These are phyloP conservation scores for Porites australiensis DNA, from an alignment of 64 coral and sea anemone species.

Conservation along the genomic window DNA sequence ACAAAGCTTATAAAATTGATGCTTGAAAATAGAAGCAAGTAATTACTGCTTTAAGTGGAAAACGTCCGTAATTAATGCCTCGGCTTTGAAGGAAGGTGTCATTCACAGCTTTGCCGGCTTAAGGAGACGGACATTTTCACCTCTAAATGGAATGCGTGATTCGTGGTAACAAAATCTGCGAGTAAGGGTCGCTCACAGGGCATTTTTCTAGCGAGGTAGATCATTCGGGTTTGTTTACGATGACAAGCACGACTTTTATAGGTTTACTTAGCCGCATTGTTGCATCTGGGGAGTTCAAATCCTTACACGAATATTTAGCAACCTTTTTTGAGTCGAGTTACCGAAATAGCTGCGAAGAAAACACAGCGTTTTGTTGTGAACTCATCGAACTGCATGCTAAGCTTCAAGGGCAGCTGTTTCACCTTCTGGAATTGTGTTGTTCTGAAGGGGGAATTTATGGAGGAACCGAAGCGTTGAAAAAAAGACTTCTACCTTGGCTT, in stretches of 20 bases:
- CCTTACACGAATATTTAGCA: constrained; percentile 66
- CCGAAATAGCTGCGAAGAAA: constrained; percentile 86
- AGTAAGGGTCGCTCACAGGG: not conserved
- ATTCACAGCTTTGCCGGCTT: not conserved
- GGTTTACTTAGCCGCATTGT: constrained; percentile 72
- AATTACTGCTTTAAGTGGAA: not conserved
- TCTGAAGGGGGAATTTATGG: constrained; percentile 80
- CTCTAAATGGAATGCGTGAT: constrained; percentile 21
- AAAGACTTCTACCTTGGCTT: constrained; percentile 74
- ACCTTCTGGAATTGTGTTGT: constrained; percentile 76
- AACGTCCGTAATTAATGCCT: too few species aligned
- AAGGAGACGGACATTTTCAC: not conserved
- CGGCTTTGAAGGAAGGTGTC: not conserved
- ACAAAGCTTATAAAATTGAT: not conserved
- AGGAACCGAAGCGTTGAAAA: constrained; percentile 75
- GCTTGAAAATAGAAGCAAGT: not conserved
- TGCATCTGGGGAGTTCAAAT: constrained; percentile 60
- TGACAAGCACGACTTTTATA: constrained; percentile 57
- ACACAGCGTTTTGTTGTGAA: constrained; percentile 75
- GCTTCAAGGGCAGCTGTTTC: constrained; percentile 81
- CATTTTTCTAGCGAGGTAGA: not conserved
- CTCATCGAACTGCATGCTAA: constrained; percentile 73
- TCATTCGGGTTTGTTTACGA: not conserved
- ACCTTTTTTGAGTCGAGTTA: constrained; percentile 85
- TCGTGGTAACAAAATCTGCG: not conserved